Evolutionary conservation across 2,113 vertebrate species (phyloP).

Genomic region (Notiomystis cincta): DNA sequence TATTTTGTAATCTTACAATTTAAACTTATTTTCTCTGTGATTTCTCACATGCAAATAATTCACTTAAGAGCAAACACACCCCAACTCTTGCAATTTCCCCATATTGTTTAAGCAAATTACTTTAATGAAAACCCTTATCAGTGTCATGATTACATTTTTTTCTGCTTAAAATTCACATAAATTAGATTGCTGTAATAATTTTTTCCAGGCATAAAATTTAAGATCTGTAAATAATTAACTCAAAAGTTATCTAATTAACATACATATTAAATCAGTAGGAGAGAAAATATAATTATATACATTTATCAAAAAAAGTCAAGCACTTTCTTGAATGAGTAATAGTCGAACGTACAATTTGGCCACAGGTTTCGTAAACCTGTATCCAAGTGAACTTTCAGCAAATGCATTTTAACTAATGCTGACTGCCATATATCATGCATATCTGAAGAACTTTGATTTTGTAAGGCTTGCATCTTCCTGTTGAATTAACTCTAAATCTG

Average conservation of each 20-base stretch:
- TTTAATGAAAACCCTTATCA: background rate
- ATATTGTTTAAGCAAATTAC: background rate
- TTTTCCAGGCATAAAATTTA: background rate
- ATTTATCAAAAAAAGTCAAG: background rate
- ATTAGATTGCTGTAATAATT: background rate
- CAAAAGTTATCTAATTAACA: background rate
- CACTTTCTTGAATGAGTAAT: background rate
- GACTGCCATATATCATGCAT: background rate
- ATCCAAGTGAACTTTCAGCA: background rate
- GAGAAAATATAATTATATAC: background rate
- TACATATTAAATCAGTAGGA: background rate
- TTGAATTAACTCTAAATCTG: slow-evolving; percentile 9
- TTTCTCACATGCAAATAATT: background rate
- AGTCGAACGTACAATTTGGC: background rate
- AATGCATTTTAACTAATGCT: background rate
- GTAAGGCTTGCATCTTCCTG: background rate
- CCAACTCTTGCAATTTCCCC: background rate
- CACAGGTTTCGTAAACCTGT: background rate
- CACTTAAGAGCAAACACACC: background rate
- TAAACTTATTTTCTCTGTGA: background rate
- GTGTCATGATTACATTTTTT: background rate
- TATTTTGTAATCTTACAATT: background rate
- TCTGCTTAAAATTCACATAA: background rate
- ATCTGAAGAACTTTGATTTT: background rate
- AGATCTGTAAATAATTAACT: background rate